Evolutionary conservation across 2,797 vertebrate species (phyloP).

Genomic region (Coendou prehensilis): DNA sequence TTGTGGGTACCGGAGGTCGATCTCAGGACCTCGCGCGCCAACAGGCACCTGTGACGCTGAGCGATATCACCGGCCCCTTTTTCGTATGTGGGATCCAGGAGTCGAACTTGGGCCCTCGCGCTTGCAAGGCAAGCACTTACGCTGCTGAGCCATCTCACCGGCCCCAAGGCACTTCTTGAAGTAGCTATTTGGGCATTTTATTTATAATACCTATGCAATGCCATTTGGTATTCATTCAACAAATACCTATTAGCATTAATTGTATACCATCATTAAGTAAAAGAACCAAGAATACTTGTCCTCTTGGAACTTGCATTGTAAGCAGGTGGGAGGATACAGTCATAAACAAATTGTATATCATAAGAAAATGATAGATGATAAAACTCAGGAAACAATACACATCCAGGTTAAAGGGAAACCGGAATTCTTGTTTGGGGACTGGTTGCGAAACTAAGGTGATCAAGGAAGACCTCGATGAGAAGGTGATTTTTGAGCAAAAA

Average conservation of each 20-base stretch:
- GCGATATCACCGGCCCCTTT: too few relatives aligned
- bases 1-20: too few relatives aligned
- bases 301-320: background rate
- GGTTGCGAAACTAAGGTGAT: background rate
- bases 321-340: background rate
- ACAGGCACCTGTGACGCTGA: too few relatives aligned
- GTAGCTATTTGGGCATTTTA: background rate
- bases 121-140: too few relatives aligned
- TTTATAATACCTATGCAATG: background rate
- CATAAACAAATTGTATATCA: background rate
- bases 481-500: background rate
- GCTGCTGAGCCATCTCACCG: too few relatives aligned
- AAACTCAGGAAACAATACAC: background rate
- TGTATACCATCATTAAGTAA: background rate
- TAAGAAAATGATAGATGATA: background rate
- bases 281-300: background rate
- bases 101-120: too few relatives aligned
- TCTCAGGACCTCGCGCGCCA: too few relatives aligned
- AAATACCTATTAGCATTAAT: background rate
- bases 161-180: slow-evolving; percentile 1
- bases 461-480: background rate
- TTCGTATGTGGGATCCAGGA: too few relatives aligned
- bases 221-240: background rate
- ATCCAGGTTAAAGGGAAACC: background rate
- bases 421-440: background rate